Percentiles rank a stretch among this genome's conserved stretches.
Evolutionary conservation across 37 sponge, comb jelly and placozoan species (phyloP).

Genomic region (Spongilla lacustris): DNA sequence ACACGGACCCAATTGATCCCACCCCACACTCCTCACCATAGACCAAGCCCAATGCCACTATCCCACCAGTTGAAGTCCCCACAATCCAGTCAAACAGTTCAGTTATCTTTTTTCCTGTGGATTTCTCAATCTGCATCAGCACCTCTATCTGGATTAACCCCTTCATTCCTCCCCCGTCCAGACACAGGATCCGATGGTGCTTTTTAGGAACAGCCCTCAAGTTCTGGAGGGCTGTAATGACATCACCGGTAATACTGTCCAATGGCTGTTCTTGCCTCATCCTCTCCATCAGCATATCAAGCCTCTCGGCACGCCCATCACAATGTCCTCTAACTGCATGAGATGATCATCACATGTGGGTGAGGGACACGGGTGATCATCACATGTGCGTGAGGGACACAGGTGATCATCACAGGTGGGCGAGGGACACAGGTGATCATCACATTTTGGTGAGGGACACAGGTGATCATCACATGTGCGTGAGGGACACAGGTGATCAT

Average conservation of each 20-base stretch:
- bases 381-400: background rate
- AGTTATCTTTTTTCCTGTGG: conserved; percentile 53
- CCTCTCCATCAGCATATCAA: background rate
- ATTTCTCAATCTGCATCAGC: conserved; percentile 43
- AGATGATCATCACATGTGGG: no score
- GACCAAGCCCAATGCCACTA: conserved; percentile 63
- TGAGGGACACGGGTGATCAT: no score
- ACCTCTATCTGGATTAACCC: conserved; percentile 61
- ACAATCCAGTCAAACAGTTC: conserved; percentile 78
- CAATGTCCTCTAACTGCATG: background rate
- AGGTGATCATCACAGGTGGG: background rate
- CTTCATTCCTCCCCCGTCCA: conserved; percentile 71
- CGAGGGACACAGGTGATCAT: background rate
- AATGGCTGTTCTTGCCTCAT: background rate
- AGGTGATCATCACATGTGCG: no score
- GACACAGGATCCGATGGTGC: conserved; percentile 38
- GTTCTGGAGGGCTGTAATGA: background rate
- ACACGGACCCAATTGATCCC: no score
- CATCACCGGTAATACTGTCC: background rate
- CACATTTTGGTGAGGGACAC: background rate
- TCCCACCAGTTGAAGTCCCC: conserved; percentile 63
- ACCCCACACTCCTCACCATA: conserved; percentile 38
- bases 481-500: no score
- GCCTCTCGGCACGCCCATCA: background rate
- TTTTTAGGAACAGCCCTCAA: background rate